Base-by-base conservation (phyloP, 2,797 vertebrate species). In the Lycodopsis pacificus region DNA sequence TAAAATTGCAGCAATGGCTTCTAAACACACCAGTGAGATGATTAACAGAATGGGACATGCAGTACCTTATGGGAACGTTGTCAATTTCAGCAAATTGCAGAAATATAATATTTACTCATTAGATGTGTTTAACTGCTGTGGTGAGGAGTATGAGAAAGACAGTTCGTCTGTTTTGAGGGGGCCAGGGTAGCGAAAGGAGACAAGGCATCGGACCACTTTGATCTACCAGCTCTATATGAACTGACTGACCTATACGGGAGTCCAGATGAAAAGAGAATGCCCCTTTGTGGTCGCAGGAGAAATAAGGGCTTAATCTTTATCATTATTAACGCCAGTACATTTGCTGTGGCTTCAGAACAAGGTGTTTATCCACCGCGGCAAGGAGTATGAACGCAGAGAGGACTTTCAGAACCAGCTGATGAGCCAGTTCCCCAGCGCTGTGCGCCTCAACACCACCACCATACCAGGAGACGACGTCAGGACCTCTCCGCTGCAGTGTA, bases 351-450 rank as follows among this genome's bases (percentile, higher is more conserved):
- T 73, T 57, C 93, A 99, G 98, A 98, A 99, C 93, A 99, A 98
- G 87, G 96, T 99, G 62, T 99, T 99, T 88, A 99, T 99, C 92
- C 98, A 99, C 86, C 97, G 98, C 1, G 98, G 98, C 11, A 99
- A 99, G 81, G 98, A 99, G 81, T 99, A 99, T 1, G 98, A 99
- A 89, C 95, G 98, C 46, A 95, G 98, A 80, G 98, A 99, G 87
- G 98, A 99, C 83, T 99, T 99, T 91, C 97, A 99, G 95, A 94
- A 96, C 64, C 97, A 98, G 30, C 89, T 99, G 86, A 95, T 99
- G 96, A 98, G 96, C 86, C 97, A 99, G 88, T 99, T 99, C 57
- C 97, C 98, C 86, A 96, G 96, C 0, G 94, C 97, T 0, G 95
- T 97, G 90, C 96, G 95, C 86, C 96, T 99, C 94, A 99, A 98